phyloP scores from a whole-genome alignment of 2,113 vertebrate genomes.

The Protobothrops mucrosquamatus region DNA sequence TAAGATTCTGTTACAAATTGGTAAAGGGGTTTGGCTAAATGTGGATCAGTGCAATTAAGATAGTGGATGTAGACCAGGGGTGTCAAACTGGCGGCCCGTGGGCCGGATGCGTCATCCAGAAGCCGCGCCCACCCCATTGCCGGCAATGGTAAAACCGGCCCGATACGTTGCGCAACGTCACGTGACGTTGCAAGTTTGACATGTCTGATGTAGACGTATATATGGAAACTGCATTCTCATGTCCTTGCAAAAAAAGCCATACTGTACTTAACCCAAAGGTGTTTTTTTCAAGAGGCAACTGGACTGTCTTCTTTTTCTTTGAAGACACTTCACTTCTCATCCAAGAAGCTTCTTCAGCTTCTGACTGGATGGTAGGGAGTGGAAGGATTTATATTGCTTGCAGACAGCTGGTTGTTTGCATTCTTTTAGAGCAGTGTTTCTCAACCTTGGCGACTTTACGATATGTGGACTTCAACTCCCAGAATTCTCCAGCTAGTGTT shows the following conservation, averaged over 20 bases:
- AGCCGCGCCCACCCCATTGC: too few relatives aligned
- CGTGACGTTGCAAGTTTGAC: too few relatives aligned
- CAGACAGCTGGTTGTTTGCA: too few relatives aligned
- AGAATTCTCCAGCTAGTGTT: too few relatives aligned
- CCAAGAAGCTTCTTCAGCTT: background rate
- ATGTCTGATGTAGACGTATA: background rate
- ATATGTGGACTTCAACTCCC: too few relatives aligned
- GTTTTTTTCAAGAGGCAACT: background rate
- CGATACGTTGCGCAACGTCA: too few relatives aligned
- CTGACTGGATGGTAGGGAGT: background rate
- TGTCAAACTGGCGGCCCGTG: too few relatives aligned
- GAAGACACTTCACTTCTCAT: background rate
- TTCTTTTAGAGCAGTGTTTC: too few relatives aligned
- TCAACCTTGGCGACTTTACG: too few relatives aligned
- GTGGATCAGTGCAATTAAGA: background rate
- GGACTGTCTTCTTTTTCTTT: background rate
- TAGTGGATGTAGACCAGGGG: background rate
- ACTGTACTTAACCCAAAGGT: background rate
- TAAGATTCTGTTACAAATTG: background rate
- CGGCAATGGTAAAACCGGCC: too few relatives aligned
- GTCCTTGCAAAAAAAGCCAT: background rate
- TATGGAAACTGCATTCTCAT: background rate
- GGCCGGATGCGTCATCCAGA: too few relatives aligned
- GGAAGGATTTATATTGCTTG: background rate
- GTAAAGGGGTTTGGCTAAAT: background rate